Evolutionary conservation across 2,888 invertebrate genomes (phyloP).

Genomic region (Pegoplata infirma): DNA sequence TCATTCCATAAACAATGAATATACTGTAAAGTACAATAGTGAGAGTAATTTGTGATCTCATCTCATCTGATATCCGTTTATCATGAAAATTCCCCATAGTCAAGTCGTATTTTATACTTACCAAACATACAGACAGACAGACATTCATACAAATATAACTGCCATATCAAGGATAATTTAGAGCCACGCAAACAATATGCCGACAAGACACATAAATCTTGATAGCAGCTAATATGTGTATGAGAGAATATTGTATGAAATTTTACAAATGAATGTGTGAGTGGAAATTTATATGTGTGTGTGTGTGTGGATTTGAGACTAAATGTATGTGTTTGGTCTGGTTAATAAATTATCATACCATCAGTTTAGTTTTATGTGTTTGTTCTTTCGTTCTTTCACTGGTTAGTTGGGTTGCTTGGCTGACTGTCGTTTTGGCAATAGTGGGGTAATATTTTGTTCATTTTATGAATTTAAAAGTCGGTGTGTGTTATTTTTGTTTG

Average conservation of each 20-base stretch:
- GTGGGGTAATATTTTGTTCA: constrained; percentile 5
- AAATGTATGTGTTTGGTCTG: constrained; percentile 54
- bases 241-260: background rate
- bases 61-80: constrained; percentile 63
- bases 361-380: constrained; percentile 54
- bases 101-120: constrained; percentile 55
- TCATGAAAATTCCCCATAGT: constrained; percentile 63
- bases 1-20: constrained; percentile 19
- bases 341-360: constrained; percentile 65
- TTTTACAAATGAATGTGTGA: background rate
- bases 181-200: constrained; percentile 65
- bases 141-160: background rate
- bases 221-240: constrained; percentile 63
- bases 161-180: constrained; percentile 64
- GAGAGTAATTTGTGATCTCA: constrained; percentile 61
- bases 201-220: constrained; percentile 65
- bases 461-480: background rate
- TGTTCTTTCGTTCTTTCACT: constrained; percentile 21
- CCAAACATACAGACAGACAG: background rate
- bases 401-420: constrained; percentile 19
- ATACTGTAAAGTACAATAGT: no score
- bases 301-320: background rate
- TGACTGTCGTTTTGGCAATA: constrained; percentile 4
- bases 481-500: constrained; percentile 9
- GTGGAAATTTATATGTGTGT: background rate